Base-by-base conservation (phyloP, 2,113 vertebrate species). In the Pterocles gutturalis region DNA sequence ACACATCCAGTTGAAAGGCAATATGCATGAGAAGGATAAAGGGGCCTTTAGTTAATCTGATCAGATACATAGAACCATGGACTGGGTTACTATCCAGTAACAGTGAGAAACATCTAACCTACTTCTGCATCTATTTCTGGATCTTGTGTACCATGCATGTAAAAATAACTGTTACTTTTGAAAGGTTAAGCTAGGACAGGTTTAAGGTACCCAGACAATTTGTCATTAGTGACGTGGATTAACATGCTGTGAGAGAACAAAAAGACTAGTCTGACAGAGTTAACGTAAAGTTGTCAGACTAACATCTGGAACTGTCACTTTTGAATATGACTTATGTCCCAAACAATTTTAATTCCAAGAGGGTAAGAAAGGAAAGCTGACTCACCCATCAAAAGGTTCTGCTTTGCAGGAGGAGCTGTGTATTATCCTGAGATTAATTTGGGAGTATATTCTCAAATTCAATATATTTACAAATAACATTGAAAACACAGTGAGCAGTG, bases 311-410 rank as follows among this genome's bases (percentile, higher is more conserved):
- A 87, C 31, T 73, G 67, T 66, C 91, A 57, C 48, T 94, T 95
- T 78, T 5, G 26, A 65, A 71, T 28, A 73, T 89, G 87, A 97
- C 34, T 97, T 81, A 95, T 75, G 77, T 87, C 33, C 60, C 57
- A 94, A 89, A 70, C 16, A 75, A 28, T 91, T 95, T 92, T 81
- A 93, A 78, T 96, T 94, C 60, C 51, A 76, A 71, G 29, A 89
- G 16, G 28, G 57, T 87, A 67, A 70, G 55, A 38, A 84, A 60
- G 87, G 81, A 91, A 92, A 91, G 11, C 46, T 94, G 87, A 94
- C 69, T 94, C 80, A 91, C 70, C 29, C 87, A 58, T 94, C 61
- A 75, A 72, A 91, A 89, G 7, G 3, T 13, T 41, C 57, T 55
- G 64, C 60, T 93, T 79, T 92, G 41, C 61, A 84, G 69, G 38